Evolutionary conservation across 1,140 invertebrate genomes (phyloP).

Genomic region (Lanistes nyassanus): DNA sequence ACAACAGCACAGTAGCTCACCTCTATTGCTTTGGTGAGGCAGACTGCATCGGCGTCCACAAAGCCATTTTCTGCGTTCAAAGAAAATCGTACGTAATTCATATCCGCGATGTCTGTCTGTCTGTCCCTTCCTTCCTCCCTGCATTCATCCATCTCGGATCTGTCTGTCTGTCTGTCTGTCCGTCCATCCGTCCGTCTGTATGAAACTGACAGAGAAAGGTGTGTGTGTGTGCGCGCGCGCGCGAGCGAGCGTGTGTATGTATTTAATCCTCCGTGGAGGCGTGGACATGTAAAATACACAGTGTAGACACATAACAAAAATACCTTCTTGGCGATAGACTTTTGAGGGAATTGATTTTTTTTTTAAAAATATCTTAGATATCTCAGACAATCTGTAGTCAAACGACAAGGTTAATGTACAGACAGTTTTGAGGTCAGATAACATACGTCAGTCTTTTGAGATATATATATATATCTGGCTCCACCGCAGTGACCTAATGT

Average conservation of each 20-base stretch:
- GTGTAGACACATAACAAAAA: not conserved
- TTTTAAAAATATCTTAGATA: not conserved
- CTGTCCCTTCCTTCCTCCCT: too few species aligned
- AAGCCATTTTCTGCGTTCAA: too few species aligned
- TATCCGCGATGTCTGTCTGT: too few species aligned
- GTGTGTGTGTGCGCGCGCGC: not conserved
- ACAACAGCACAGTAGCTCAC: too few species aligned
- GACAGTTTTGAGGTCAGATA: not conserved
- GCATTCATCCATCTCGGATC: not conserved
- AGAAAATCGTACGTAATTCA: not conserved
- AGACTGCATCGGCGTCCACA: too few species aligned
- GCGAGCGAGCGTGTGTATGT: not conserved
- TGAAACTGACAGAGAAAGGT: not conserved
- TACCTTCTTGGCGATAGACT: not conserved
- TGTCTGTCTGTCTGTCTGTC: not conserved
- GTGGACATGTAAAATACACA: not conserved
- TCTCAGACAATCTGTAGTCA: not conserved
- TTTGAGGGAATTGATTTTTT: not conserved
- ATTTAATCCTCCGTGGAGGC: not conserved
- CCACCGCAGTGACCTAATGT: too few species aligned
- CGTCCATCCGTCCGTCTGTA: not conserved
- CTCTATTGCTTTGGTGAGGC: too few species aligned
- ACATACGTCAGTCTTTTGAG: not conserved
- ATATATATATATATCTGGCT: too few species aligned
- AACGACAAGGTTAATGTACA: not conserved